phyloP scores from a whole-genome alignment of 2,797 vertebrate species.

The Rhinatrema bivittatum region DNA sequence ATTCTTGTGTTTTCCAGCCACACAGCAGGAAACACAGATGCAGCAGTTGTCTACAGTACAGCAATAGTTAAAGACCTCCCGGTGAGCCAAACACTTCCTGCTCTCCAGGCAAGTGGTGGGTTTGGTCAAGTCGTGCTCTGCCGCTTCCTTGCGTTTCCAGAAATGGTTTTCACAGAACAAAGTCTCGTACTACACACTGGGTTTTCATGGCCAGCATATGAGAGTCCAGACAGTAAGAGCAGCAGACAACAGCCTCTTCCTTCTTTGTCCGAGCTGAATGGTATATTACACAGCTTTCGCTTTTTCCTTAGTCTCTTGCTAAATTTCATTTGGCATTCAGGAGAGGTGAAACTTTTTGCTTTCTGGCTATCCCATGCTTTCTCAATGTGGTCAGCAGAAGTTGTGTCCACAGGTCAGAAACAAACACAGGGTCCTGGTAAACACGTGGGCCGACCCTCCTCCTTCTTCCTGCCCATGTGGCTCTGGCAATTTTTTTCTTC shows the following conservation, averaged over 20 bases:
- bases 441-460: constrained; percentile 61
- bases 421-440: constrained; percentile 41
- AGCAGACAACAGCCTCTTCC: constrained; percentile 10
- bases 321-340: constrained; percentile 53
- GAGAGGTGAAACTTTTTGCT: constrained; percentile 32
- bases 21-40: constrained; percentile 48
- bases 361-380: constrained; percentile 23
- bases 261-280: constrained; percentile 4
- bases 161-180: constrained; percentile 54
- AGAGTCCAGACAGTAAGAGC: constrained; percentile 49
- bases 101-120: constrained; percentile 7
- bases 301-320: constrained; percentile 40
- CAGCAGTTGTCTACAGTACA: constrained; percentile 45
- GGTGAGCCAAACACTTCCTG: constrained; percentile 40
- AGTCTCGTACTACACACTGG: constrained; percentile 57
- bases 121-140: constrained; percentile 39
- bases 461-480: too few relatives aligned
- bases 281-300: constrained; percentile 54
- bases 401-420: constrained; percentile 66
- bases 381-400: constrained; percentile 54
- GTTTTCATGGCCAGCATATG: constrained; percentile 36
- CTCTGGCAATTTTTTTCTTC: too few relatives aligned
- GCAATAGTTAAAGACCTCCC: constrained; percentile 45
- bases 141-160: constrained; percentile 44
- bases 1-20: constrained; percentile 44